Evolutionary conservation across 2,113 vertebrate genomes (phyloP).

Genomic region (Calyptommatus sinebrachiatus): DNA sequence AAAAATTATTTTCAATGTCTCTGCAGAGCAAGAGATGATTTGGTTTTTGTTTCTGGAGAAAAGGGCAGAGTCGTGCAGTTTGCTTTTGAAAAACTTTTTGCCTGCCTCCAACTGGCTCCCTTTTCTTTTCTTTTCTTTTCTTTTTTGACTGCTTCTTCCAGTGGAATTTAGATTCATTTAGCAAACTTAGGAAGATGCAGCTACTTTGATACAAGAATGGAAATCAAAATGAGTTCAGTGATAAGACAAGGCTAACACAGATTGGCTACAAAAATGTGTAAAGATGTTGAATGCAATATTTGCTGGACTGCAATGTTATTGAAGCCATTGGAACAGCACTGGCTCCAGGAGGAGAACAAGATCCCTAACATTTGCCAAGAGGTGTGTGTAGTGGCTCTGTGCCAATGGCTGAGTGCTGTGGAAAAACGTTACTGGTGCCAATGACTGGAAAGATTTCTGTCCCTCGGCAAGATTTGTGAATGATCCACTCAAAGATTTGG

Average conservation of each 20-base stretch:
- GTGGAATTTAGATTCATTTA: too few species aligned
- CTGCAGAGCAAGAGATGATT: too few species aligned
- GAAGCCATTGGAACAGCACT: background rate
- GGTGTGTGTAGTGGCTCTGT: slow-evolving; percentile 19
- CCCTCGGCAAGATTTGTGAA: slow-evolving; percentile 50
- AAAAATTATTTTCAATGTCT: too few species aligned
- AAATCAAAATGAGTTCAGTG: background rate
- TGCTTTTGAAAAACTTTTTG: too few species aligned
- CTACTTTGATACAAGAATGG: background rate
- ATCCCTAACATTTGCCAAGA: slow-evolving; percentile 33
- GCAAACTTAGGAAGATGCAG: background rate
- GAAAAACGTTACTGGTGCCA: slow-evolving; percentile 50
- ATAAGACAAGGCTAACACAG: background rate
- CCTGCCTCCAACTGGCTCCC: too few species aligned
- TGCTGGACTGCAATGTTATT: background rate
- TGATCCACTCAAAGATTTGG: slow-evolving; percentile 43
- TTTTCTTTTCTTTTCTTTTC: too few species aligned
- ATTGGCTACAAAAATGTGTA: background rate
- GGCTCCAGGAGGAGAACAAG: slow-evolving; percentile 3
- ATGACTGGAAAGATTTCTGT: slow-evolving; percentile 25
- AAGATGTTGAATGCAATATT: background rate
- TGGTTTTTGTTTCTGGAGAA: too few species aligned
- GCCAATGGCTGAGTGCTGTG: slow-evolving; percentile 18
- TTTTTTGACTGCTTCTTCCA: too few species aligned
- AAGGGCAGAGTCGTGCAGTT: too few species aligned